Evolutionary conservation across 2,797 vertebrate genomes (phyloP).

Genomic region (Lacerta agilis): DNA sequence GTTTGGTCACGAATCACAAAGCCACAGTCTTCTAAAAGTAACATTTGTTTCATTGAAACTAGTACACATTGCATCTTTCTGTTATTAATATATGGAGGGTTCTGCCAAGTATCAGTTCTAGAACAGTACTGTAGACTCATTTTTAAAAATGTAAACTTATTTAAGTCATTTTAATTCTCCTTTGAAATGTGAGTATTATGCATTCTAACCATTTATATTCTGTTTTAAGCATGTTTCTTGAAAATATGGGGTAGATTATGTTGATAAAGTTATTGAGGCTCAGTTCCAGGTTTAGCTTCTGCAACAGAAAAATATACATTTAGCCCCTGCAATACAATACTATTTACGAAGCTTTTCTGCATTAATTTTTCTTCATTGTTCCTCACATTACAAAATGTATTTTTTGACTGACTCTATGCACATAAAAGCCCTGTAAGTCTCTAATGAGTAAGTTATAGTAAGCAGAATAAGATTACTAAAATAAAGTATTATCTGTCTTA

Average conservation of each 20-base stretch:
- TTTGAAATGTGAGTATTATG: not conserved
- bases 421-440: not conserved
- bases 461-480: not conserved
- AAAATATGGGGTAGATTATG: constrained; percentile 13
- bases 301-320: constrained; percentile 13
- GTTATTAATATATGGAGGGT: not conserved
- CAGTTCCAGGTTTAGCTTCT: constrained; percentile 47
- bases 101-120: too few relatives aligned
- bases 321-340: not conserved
- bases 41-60: not conserved
- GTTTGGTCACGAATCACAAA: not conserved
- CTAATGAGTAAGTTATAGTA: not conserved
- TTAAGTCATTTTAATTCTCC: too few relatives aligned
- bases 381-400: not conserved
- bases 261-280: constrained; percentile 28
- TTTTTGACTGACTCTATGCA: not conserved
- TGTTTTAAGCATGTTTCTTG: constrained; percentile 31
- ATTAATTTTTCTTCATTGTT: not conserved
- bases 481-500: not conserved
- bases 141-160: too few relatives aligned
- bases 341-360: not conserved
- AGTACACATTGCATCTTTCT: constrained; percentile 2
- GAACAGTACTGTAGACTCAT: too few relatives aligned
- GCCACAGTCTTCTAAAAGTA: not conserved
- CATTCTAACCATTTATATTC: constrained; percentile 18